Evolutionary conservation across 2,888 invertebrate genomes (phyloP).

Genomic region (Ptilodon capucinus): DNA sequence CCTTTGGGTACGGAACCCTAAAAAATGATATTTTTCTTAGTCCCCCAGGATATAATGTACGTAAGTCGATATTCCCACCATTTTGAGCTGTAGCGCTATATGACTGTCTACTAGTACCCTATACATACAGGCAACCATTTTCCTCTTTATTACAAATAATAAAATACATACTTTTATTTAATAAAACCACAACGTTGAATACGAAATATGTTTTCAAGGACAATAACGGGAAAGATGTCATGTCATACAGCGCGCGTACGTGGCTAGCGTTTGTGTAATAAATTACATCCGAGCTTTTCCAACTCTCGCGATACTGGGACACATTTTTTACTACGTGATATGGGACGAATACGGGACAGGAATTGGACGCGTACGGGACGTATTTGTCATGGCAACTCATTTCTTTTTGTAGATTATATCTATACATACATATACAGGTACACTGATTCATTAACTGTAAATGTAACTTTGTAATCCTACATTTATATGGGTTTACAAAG

Average conservation of each 20-base stretch:
- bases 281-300: conserved; percentile 34
- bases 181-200: conserved; percentile 21
- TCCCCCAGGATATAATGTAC: no score
- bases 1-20: no score
- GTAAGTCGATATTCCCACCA: no score
- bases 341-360: conserved; percentile 6
- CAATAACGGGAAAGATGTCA: conserved; percentile 17
- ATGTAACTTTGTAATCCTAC: no score
- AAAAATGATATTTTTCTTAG: no score
- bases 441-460: no score
- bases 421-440: no score
- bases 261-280: conserved; percentile 30
- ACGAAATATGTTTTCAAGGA: conserved; percentile 17
- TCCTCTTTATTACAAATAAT: not conserved
- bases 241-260: conserved; percentile 14
- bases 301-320: conserved; percentile 12
- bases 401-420: not conserved
- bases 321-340: conserved; percentile 42
- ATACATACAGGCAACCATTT: no score
- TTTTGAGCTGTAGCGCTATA: no score
- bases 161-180: conserved; percentile 8
- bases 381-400: not conserved
- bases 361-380: not conserved
- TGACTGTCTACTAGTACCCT: no score
- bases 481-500: no score